These are phyloP conservation scores for Sitobion miscanthi DNA, from an alignment of 1,140 invertebrate genomes.

Conservation along the genomic window DNA sequence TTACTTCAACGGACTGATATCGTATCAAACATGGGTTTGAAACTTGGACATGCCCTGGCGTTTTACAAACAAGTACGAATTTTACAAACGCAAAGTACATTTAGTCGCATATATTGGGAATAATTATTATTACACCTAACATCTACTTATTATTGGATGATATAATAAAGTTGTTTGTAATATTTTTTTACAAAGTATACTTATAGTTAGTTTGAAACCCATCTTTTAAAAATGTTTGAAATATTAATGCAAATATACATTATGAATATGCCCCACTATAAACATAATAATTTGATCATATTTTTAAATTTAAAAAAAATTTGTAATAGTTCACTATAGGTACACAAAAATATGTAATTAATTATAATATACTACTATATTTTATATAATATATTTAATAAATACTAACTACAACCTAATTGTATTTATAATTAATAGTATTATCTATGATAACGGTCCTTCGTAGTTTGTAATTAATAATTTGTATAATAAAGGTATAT, in stretches of 20 bases:
- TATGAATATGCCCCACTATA: neutral
- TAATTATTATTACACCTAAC: neutral
- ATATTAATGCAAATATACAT: neutral
- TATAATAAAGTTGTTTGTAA: neutral
- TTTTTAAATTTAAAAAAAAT: neutral
- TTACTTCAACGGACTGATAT: slow-evolving; percentile 6
- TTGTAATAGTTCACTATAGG: neutral
- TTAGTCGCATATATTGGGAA: neutral
- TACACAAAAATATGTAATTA: neutral
- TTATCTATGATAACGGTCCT: too few relatives aligned
- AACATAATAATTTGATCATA: neutral
- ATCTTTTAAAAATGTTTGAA: neutral
- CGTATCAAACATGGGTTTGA: neutral
- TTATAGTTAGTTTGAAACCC: neutral
- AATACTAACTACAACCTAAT: too few relatives aligned
- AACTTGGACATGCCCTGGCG: slow-evolving; percentile 15
- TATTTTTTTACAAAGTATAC: neutral
- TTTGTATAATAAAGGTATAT: too few relatives aligned
- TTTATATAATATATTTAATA: neutral
- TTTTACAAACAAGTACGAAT: slow-evolving; percentile 42
- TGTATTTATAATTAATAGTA: too few relatives aligned
- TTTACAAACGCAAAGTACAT: slow-evolving; percentile 28
- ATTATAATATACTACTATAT: neutral
- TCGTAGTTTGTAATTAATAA: too few relatives aligned
- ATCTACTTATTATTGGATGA: neutral